A percentile compares a stretch with the other conserved stretches of the same genome.
Conservation (phyloP, 2,113 vertebrate genomes). For the Montifringilla adamsi region DNA sequence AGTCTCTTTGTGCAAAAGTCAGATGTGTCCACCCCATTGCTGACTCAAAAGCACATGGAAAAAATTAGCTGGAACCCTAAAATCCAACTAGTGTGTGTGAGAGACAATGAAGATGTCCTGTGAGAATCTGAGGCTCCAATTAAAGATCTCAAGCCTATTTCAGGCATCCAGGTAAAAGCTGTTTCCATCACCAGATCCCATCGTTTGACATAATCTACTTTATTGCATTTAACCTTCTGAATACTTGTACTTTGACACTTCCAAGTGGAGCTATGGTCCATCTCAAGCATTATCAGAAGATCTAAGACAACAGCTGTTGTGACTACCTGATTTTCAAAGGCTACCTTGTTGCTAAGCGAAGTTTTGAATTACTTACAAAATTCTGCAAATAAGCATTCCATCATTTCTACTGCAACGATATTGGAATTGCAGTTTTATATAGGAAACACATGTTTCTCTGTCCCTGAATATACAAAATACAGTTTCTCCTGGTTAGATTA, state of each 20-base stretch:
- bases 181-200: neutral
- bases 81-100: neutral
- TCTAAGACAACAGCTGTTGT: neutral
- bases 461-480: neutral
- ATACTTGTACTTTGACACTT: neutral
- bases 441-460: neutral
- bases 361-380: neutral
- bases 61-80: neutral
- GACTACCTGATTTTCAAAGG: neutral
- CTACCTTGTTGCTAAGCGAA: neutral
- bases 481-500: neutral
- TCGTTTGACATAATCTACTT: neutral
- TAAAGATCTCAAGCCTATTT: neutral
- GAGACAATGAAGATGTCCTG: neutral
- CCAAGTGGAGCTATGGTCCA: neutral
- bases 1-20: neutral
- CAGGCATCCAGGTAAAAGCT: neutral
- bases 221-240: neutral
- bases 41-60: neutral
- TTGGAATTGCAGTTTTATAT: neutral
- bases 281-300: neutral
- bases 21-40: neutral
- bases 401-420: neutral
- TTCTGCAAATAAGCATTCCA: neutral
- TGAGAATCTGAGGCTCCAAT: neutral